Conservation (phyloP, 1,140 invertebrate species). For the Atta colombica region DNA sequence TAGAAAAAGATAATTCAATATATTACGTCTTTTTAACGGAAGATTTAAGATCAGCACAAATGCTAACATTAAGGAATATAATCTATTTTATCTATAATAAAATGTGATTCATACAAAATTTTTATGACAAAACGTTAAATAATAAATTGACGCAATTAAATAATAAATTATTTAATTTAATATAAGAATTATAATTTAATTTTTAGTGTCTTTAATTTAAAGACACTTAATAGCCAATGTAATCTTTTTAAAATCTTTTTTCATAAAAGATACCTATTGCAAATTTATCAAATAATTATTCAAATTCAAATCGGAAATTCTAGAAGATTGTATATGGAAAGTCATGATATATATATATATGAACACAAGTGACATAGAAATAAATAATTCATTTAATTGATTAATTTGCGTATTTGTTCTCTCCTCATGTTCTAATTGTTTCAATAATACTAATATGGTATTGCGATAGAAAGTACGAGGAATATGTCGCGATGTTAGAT, state of each 20-base stretch:
- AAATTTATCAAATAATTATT: conserved; percentile 13
- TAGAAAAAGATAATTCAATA: too few relatives aligned
- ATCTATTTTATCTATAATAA: not conserved
- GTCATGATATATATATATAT: not conserved
- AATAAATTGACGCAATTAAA: not conserved
- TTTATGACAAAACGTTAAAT: not conserved
- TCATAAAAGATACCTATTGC: not conserved
- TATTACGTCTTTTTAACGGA: too few relatives aligned
- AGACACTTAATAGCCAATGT: not conserved
- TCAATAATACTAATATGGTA: conserved; percentile 19
- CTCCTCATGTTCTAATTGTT: not conserved
- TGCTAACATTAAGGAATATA: too few relatives aligned
- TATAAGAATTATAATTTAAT: not conserved
- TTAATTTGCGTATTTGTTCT: conserved; percentile 16
- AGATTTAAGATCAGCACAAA: too few relatives aligned
- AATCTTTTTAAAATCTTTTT: not conserved
- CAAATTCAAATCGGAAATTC: not conserved
- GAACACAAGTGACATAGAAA: not conserved
- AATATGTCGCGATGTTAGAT: conserved; percentile 17
- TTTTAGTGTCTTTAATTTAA: too few relatives aligned
- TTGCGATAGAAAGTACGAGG: not conserved
- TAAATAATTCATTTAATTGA: not conserved
- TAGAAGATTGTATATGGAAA: not conserved
- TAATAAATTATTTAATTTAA: too few relatives aligned
- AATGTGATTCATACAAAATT: not conserved